These are phyloP conservation scores for Poecilus cupreus DNA, from an alignment of 2,888 invertebrate species.

Conservation along the genomic window DNA sequence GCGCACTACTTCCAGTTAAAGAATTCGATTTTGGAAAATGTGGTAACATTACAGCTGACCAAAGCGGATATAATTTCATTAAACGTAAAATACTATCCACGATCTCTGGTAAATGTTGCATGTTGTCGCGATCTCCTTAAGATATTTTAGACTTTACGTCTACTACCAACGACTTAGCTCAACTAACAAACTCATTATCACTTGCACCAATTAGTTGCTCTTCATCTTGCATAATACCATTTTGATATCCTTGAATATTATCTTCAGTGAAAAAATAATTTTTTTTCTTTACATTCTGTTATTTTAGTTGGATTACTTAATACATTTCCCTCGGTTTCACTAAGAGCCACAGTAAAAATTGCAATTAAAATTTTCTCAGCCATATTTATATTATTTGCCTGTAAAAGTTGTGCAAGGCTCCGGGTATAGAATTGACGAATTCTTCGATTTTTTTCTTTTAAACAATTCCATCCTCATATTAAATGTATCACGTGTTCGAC, in stretches of 20 bases:
- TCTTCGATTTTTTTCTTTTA: conserved; percentile 29
- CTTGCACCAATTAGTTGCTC: neutral
- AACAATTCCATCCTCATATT: conserved; percentile 44
- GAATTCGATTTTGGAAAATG: no score
- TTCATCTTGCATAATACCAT: neutral
- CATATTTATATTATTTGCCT: neutral
- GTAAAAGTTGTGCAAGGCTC: conserved; percentile 6
- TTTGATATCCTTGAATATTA: neutral
- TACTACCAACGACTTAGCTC: neutral
- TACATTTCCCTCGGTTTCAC: conserved; percentile 14
- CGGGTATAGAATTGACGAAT: conserved; percentile 1
- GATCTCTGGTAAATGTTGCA: conserved; percentile 58
- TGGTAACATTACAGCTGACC: no score
- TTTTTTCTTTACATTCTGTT: conserved; percentile 41
- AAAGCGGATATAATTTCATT: no score
- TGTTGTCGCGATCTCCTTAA: conserved; percentile 58
- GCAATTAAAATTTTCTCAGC: conserved; percentile 11
- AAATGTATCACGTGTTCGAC: conserved; percentile 58
- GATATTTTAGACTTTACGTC: neutral
- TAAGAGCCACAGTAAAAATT: neutral
- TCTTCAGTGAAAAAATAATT: conserved; percentile 7
- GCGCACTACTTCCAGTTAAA: conserved; percentile 60
- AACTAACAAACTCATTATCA: conserved; percentile 1
- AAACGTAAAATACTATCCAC: conserved; percentile 57
- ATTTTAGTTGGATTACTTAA: neutral